Evolutionary conservation across 2,888 invertebrate genomes (phyloP).

Genomic region (Druceiella hillmani): DNA sequence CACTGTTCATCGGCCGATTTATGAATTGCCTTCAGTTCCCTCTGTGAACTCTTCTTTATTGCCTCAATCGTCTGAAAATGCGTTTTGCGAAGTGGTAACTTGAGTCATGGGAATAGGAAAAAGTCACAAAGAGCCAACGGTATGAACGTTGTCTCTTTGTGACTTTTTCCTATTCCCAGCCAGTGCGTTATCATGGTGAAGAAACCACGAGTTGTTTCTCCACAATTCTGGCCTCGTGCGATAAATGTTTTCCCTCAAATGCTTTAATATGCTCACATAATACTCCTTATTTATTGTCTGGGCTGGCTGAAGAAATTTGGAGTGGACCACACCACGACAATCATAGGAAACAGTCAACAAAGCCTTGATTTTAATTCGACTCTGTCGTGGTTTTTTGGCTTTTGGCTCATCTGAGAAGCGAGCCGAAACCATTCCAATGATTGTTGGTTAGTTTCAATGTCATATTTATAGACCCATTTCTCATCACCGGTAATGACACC

Average conservation of each 20-base stretch:
- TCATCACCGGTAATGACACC: too few relatives aligned
- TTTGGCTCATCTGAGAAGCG: too few relatives aligned
- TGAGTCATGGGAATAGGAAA: background rate
- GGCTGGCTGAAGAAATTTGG: background rate
- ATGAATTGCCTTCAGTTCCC: too few relatives aligned
- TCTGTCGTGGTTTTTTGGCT: background rate
- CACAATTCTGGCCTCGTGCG: background rate
- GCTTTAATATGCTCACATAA: background rate
- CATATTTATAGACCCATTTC: background rate
- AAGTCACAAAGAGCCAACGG: background rate
- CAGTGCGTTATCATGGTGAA: background rate
- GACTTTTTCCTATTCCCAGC: background rate
- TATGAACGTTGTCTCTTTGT: background rate
- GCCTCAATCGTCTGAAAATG: background rate
- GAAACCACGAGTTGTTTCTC: conserved; percentile 1
- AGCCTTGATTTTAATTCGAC: background rate
- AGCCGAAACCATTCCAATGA: too few relatives aligned
- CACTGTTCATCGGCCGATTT: too few relatives aligned
- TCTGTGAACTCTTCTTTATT: background rate
- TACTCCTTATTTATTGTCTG: too few relatives aligned
- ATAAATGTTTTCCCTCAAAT: background rate
- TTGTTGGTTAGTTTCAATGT: background rate
- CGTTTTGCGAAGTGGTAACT: too few relatives aligned
- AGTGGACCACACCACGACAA: background rate
- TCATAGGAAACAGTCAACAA: too few relatives aligned